Percentiles rank a stretch among this genome's conserved stretches.
These are phyloP conservation scores for Amazona ochrocephala DNA, from an alignment of 2,797 vertebrate genomes.

Conservation along the genomic window DNA sequence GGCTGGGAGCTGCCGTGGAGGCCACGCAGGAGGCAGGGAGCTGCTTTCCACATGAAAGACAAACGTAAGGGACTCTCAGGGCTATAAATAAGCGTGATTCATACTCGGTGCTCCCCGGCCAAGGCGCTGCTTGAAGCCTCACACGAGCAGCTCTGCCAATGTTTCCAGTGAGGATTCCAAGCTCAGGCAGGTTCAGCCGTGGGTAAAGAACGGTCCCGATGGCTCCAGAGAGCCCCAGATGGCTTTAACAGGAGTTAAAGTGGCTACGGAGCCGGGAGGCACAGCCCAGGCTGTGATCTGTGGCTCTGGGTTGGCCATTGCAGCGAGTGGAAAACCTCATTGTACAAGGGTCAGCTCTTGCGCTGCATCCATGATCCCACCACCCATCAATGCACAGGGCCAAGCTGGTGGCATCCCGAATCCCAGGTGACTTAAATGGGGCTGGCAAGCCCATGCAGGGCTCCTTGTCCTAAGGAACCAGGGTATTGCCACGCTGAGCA, in stretches of 20 bases:
- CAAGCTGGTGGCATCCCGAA: not conserved
- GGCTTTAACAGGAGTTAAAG: constrained; percentile 49
- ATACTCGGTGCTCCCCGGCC: not conserved
- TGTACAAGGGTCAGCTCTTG: fast-evolving
- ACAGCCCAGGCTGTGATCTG: not conserved
- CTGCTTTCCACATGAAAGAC: constrained; percentile 35
- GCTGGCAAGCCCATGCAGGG: not conserved
- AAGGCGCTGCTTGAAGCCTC: constrained; percentile 15
- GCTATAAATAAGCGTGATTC: constrained; percentile 66
- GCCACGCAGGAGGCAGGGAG: not conserved
- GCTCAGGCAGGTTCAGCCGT: constrained; percentile 48
- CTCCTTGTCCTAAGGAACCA: not conserved
- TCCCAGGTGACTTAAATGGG: fast-evolving
- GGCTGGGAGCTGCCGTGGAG: not conserved
- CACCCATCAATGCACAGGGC: fast-evolving
- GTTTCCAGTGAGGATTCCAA: constrained; percentile 63
- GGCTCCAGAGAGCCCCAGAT: constrained; percentile 17
- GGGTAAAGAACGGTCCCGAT: not conserved
- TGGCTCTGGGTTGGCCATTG: not conserved
- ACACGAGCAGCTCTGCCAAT: constrained; percentile 32
- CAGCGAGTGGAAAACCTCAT: not conserved
- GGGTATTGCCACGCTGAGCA: fast-evolving
- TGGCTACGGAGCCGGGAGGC: not conserved
- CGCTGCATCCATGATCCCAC: not conserved
- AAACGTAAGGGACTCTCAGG: not conserved